Evolutionary conservation across 2,888 invertebrate species (phyloP).

Genomic region (Argyresthia goedartella): DNA sequence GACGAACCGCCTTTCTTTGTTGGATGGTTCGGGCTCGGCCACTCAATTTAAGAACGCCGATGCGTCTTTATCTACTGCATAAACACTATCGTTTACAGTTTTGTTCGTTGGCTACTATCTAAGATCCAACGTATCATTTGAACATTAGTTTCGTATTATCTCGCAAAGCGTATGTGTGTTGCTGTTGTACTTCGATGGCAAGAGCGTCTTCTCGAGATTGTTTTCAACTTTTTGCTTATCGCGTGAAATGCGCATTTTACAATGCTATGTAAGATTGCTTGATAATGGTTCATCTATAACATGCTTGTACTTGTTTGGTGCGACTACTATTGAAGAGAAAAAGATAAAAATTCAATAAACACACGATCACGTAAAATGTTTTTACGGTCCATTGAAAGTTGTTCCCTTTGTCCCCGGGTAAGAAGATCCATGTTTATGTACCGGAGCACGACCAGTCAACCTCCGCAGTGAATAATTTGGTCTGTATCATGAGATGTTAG

Average conservation of each 20-base stretch:
- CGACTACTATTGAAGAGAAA: too few relatives aligned
- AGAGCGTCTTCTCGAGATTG: constrained; percentile 21
- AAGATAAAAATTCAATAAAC: background rate
- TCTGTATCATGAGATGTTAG: constrained; percentile 1
- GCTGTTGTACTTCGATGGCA: constrained; percentile 16
- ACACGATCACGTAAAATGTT: background rate
- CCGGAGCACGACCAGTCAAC: background rate
- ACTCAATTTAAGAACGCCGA: background rate
- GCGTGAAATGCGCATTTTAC: constrained; percentile 17
- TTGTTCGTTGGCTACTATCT: background rate
- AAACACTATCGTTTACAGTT: background rate
- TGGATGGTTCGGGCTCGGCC: constrained; percentile 5
- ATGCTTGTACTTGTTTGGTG: too few relatives aligned
- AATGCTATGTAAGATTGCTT: constrained; percentile 25
- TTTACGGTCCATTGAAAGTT: background rate
- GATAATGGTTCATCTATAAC: constrained; percentile 3
- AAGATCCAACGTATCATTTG: background rate
- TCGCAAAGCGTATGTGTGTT: background rate
- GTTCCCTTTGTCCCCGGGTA: background rate
- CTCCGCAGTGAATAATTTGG: background rate
- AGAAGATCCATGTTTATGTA: too few relatives aligned
- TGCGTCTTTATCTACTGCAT: background rate
- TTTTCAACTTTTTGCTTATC: constrained; percentile 29
- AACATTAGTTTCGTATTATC: background rate
- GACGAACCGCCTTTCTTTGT: constrained; percentile 10